phyloP scores from a whole-genome alignment of 2,797 vertebrate genomes.

The Gymnothorax javanicus region DNA sequence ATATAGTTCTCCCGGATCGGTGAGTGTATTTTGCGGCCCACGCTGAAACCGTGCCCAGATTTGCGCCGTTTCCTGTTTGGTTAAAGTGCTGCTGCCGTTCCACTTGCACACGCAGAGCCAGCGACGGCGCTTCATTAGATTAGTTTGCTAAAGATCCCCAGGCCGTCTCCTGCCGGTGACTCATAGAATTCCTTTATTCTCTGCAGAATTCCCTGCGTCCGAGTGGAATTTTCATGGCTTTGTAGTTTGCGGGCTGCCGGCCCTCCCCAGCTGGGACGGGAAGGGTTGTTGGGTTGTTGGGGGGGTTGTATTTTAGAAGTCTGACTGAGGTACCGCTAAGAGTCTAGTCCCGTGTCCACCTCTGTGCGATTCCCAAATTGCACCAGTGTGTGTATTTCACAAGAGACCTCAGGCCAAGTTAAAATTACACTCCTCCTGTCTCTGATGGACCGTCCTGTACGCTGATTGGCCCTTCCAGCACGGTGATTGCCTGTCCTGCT shows the following conservation, averaged over 20 bases:
- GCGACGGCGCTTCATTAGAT: constrained; percentile 74
- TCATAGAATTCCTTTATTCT: constrained; percentile 83
- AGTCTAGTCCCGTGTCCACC: constrained; percentile 53
- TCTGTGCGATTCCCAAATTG: constrained; percentile 66
- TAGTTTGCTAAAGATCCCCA: constrained; percentile 69
- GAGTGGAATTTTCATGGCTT: constrained; percentile 75
- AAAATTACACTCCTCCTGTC: background rate
- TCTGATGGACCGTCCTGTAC: too few species aligned
- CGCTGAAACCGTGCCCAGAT: constrained; percentile 56
- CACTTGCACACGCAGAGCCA: constrained; percentile 64
- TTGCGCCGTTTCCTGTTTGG: constrained; percentile 65
- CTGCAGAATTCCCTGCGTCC: constrained; percentile 74
- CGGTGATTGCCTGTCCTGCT: background rate
- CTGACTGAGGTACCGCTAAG: constrained; percentile 53
- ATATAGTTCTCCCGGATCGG: constrained; percentile 48
- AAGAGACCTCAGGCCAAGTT: background rate
- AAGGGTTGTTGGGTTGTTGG: constrained; percentile 15
- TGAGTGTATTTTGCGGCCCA: constrained; percentile 56
- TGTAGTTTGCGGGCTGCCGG: constrained; percentile 70
- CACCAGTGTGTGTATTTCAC: background rate
- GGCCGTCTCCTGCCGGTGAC: constrained; percentile 79
- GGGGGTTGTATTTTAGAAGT: constrained; percentile 44
- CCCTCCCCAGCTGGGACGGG: constrained; percentile 42
- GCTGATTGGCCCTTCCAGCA: too few species aligned
- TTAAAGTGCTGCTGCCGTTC: constrained; percentile 62